Evolutionary conservation across 2,113 vertebrate genomes (phyloP).

Genomic region (Cygnus atratus): DNA sequence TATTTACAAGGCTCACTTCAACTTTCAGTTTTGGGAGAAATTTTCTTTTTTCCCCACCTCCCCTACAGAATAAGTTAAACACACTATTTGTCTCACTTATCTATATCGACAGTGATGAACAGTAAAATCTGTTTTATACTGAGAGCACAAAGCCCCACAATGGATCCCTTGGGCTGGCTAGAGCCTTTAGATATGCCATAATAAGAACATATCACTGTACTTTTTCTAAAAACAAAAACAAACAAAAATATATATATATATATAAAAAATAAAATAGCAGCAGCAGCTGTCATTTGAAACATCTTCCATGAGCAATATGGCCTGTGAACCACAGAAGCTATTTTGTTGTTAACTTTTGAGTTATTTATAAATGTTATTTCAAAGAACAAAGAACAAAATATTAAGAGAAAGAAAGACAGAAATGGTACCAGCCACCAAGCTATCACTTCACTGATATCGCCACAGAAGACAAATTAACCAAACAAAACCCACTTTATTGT

Average conservation of each 20-base stretch:
- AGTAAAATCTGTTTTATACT: neutral
- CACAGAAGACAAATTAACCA: constrained; percentile 1
- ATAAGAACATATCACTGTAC: neutral
- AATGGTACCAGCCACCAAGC: neutral
- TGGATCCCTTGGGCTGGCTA: neutral
- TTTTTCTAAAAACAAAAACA: neutral
- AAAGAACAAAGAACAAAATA: neutral
- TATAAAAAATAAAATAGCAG: neutral
- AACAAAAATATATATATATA: no score
- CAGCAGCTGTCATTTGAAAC: neutral
- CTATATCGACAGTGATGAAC: neutral
- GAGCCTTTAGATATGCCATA: neutral
- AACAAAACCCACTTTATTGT: neutral
- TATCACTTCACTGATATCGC: neutral
- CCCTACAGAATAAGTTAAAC: neutral
- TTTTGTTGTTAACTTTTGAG: neutral
- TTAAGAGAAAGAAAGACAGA: neutral
- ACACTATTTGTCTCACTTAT: neutral
- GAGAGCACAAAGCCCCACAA: neutral
- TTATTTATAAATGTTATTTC: neutral
- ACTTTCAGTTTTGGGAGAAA: neutral
- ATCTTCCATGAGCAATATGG: neutral
- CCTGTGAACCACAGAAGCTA: neutral
- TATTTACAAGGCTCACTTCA: neutral
- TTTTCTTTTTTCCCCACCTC: neutral